These are phyloP conservation scores for Cercocebus atys DNA, from an alignment of 2,113 vertebrate genomes.

Conservation along the genomic window DNA sequence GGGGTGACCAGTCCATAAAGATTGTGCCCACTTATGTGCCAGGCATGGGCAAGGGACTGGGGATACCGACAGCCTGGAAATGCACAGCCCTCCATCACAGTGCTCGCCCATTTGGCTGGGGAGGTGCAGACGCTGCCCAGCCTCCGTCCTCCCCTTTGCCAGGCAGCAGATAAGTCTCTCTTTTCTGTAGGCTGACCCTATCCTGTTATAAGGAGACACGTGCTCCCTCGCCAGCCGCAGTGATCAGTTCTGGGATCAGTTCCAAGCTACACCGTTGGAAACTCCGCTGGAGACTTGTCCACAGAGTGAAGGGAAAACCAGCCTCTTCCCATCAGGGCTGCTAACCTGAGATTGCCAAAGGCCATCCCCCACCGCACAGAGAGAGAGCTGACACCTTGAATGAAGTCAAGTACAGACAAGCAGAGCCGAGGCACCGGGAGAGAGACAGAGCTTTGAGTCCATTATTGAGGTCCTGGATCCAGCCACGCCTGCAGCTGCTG, in stretches of 20 bases:
- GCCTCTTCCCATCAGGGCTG: not conserved
- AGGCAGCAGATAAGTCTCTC: not conserved
- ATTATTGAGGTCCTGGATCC: not conserved
- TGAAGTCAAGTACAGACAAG: not conserved
- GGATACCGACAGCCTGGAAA: not conserved
- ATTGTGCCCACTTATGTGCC: fast-evolving
- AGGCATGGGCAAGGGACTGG: too few relatives aligned
- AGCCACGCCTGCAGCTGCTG: not conserved
- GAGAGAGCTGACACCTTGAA: not conserved
- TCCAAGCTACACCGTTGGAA: not conserved
- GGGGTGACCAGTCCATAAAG: not conserved
- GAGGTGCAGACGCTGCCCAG: not conserved
- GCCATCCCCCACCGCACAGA: too few relatives aligned
- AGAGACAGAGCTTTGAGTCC: not conserved
- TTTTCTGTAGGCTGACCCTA: not conserved
- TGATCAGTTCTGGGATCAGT: not conserved
- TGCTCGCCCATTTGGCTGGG: not conserved
- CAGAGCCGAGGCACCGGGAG: not conserved
- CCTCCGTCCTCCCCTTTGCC: not conserved
- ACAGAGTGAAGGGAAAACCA: not conserved
- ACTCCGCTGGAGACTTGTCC: not conserved
- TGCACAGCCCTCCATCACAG: too few relatives aligned
- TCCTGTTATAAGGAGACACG: fast-evolving
- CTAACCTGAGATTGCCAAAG: not conserved
- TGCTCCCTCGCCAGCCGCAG: not conserved